Conservation (phyloP, 2,888 invertebrate genomes). For the Eupithecia exiguata region DNA sequence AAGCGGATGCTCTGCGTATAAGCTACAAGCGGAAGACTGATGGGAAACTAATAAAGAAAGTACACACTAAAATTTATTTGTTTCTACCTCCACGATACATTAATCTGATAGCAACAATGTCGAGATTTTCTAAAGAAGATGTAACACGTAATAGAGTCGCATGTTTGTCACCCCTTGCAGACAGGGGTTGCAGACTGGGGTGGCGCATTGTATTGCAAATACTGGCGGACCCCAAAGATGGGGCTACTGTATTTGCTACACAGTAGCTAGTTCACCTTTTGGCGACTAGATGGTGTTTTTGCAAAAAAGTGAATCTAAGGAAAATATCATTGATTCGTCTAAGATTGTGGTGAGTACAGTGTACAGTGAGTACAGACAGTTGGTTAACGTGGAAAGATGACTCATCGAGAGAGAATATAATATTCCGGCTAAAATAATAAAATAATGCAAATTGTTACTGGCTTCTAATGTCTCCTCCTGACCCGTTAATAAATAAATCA, state of each 20-base stretch:
- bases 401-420: background rate
- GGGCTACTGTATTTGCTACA: conserved; percentile 76
- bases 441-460: background rate
- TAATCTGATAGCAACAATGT: conserved; percentile 38
- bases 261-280: conserved; percentile 73
- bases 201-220: conserved; percentile 72
- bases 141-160: conserved; percentile 53
- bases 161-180: conserved; percentile 68
- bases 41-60: background rate
- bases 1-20: background rate
- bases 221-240: conserved; percentile 71
- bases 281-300: conserved; percentile 66
- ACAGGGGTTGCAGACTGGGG: conserved; percentile 65
- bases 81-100: background rate
- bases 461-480: background rate
- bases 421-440: background rate
- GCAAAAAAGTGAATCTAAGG: conserved; percentile 4
- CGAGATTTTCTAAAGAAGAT: conserved; percentile 9
- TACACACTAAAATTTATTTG: background rate
- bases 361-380: background rate
- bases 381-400: background rate
- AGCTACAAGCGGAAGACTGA: background rate
- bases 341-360: background rate
- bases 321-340: background rate
- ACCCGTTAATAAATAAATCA: no score